Conservation (phyloP, 2,113 vertebrate species). For the Etia nguti region DNA sequence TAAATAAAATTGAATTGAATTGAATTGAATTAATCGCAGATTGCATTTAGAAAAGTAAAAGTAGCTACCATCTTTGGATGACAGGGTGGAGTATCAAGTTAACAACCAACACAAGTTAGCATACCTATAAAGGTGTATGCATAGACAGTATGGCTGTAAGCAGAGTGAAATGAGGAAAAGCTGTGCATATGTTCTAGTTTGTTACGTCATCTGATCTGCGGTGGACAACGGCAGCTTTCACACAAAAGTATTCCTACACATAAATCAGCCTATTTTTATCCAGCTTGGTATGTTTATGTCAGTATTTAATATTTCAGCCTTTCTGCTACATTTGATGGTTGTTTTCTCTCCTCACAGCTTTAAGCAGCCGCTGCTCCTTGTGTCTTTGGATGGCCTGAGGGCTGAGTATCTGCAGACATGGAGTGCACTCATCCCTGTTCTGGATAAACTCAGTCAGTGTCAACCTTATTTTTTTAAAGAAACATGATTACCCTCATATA, state of each 20-base stretch:
- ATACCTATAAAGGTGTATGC: too few relatives aligned
- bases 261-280: background rate
- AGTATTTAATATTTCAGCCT: background rate
- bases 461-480: background rate
- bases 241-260: background rate
- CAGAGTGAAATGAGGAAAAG: background rate
- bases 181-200: background rate
- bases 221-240: background rate
- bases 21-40: too few relatives aligned
- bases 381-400: constrained; percentile 71
- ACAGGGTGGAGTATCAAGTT: background rate
- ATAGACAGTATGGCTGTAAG: background rate
- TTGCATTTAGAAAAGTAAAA: background rate
- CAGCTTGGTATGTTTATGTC: background rate
- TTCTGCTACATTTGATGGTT: too few relatives aligned
- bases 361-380: constrained; percentile 62
- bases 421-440: constrained; percentile 53
- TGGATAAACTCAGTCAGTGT: constrained; percentile 56
- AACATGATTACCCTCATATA: background rate
- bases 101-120: background rate
- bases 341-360: constrained; percentile 30
- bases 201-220: background rate
- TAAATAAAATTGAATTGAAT: too few relatives aligned
- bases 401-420: constrained; percentile 68
- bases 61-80: background rate